phyloP scores from a whole-genome alignment of 2,797 vertebrate genomes.

The Syncerus caffer region DNA sequence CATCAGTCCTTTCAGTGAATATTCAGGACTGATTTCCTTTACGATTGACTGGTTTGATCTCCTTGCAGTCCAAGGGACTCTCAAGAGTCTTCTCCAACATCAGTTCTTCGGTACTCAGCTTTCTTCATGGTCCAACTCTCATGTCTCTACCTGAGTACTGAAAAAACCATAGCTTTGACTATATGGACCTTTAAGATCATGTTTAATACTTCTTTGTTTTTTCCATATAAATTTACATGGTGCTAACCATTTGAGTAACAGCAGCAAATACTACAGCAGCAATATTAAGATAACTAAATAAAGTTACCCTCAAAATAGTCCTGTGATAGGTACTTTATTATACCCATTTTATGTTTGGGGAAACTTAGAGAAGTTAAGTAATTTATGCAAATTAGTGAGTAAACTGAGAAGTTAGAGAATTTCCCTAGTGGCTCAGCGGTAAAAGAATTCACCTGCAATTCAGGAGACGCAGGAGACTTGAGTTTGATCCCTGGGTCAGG shows the following conservation, averaged over 20 bases:
- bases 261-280: not conserved
- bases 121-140: not conserved
- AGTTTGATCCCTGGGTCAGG: not conserved
- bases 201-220: slow-evolving; percentile 1
- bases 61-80: not conserved
- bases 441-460: not conserved
- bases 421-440: not conserved
- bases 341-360: not conserved
- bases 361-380: not conserved
- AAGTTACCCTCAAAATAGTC: not conserved
- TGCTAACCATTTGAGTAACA: not conserved
- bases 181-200: not conserved
- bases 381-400: not conserved
- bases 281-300: not conserved
- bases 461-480: not conserved
- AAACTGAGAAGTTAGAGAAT: not conserved
- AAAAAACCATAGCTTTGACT: not conserved
- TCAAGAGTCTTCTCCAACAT: not conserved
- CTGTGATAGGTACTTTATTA: not conserved
- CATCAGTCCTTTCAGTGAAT: not conserved
- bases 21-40: not conserved
- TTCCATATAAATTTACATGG: not conserved
- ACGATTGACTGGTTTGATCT: not conserved
- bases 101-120: not conserved
- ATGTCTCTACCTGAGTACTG: not conserved